Percentiles rank a stretch among this genome's conserved stretches.
These are phyloP conservation scores for Drosophila ficusphila DNA, from an alignment of 1,140 invertebrate species.

Conservation along the genomic window DNA sequence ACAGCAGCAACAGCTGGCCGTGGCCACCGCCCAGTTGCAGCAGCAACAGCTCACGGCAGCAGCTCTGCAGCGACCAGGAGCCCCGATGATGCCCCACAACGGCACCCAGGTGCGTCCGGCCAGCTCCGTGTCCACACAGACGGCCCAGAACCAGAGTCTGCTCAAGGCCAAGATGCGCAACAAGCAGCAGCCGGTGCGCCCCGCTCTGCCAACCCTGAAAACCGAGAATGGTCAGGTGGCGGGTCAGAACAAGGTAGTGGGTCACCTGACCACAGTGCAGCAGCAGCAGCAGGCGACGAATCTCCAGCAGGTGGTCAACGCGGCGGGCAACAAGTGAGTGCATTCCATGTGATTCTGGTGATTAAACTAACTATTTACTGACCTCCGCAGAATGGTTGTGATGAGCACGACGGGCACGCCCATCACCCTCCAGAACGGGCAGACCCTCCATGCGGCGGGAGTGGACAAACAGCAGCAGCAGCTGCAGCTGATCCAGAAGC, in stretches of 20 bases:
- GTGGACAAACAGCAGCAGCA: conserved; percentile 72
- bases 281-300: conserved; percentile 76
- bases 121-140: conserved; percentile 91
- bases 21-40: conserved; percentile 54
- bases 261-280: conserved; percentile 41
- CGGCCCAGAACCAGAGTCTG: conserved; percentile 85
- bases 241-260: conserved; percentile 85
- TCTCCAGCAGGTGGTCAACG: conserved; percentile 83
- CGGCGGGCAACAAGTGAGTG: conserved; percentile 78
- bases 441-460: conserved; percentile 61
- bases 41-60: conserved; percentile 59
- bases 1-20: conserved; percentile 54
- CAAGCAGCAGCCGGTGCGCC: conserved; percentile 85
- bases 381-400: conserved; percentile 75
- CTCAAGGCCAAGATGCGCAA: conserved; percentile 80
- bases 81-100: conserved; percentile 86
- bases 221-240: conserved; percentile 86
- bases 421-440: conserved; percentile 78
- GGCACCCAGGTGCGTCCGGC: conserved; percentile 88
- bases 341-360: too few relatives aligned
- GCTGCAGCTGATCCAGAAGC: conserved; percentile 65
- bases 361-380: neutral
- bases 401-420: conserved; percentile 80
- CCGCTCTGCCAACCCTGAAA: conserved; percentile 86
- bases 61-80: conserved; percentile 58